A percentile compares a stretch with the other conserved stretches of the same genome.
Conservation (phyloP, 2,113 vertebrate species). For the Mesoclemmys tuberculata region DNA sequence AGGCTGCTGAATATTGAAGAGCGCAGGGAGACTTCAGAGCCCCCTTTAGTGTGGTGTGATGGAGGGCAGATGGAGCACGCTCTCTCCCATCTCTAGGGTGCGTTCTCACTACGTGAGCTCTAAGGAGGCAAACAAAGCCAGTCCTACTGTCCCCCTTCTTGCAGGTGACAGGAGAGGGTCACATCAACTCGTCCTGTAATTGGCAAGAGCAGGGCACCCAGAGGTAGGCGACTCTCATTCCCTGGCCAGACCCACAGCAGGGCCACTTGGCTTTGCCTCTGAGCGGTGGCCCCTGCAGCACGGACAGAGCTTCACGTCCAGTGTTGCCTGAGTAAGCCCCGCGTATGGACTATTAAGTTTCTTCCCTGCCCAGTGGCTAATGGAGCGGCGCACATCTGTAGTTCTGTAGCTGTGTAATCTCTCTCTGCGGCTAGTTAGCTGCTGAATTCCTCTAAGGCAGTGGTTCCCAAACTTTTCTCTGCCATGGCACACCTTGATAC, state of each 20-base stretch:
- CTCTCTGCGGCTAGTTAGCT: not conserved
- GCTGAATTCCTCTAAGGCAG: not conserved
- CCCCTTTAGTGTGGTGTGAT: not conserved
- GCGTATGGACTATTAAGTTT: not conserved
- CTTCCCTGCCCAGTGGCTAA: not conserved
- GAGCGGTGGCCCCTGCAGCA: not conserved
- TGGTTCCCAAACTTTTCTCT: too few relatives aligned
- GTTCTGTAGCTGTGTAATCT: not conserved
- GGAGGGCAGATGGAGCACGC: not conserved
- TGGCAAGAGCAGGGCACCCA: not conserved
- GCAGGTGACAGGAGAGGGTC: not conserved
- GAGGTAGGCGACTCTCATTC: not conserved
- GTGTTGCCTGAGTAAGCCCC: not conserved
- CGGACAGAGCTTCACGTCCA: not conserved
- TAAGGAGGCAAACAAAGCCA: not conserved
- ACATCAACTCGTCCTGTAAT: not conserved
- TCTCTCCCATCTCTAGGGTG: not conserved
- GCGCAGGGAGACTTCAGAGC: not conserved
- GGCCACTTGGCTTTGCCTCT: not conserved
- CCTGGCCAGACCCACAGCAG: not conserved
- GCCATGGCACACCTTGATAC: too few relatives aligned
- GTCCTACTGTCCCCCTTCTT: not conserved
- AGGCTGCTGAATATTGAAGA: too few relatives aligned
- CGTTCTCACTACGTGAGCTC: not conserved
- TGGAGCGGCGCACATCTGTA: not conserved